Evolutionary conservation across 2,113 vertebrate species (phyloP), one percentile per base, ranked within the genome.

Genomic region (Callithrix jacchus): DNA sequence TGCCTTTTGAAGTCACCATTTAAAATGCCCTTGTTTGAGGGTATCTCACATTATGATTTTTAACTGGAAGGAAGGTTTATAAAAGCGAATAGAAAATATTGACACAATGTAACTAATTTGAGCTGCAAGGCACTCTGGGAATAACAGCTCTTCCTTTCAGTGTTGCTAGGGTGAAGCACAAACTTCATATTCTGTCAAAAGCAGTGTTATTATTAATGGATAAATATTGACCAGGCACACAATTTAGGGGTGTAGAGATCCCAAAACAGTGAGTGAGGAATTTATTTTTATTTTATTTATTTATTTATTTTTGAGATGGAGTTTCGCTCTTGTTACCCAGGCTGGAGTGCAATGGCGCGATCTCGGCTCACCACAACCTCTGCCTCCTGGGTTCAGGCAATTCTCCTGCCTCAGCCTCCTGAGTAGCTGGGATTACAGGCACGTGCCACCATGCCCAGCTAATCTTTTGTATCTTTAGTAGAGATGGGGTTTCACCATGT

Each of bases 221-320:
- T 23, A 56, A 82, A 61, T 9, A 17, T n/a, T 42, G 54, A 52
- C 85, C 32, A 70, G 32, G 42, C 54, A 61, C 45, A 92, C 35
- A 42, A n/a, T 52, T 12, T 0, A 0, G 52, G 32, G 5, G 52
- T 20, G 3, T 13, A 42, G 30, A 27, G 21, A 92, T 71, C 70
- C 16, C 52, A 37, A 83, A 90, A 30, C 14, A 37, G 23, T 37
- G 37, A 86, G 32, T 4, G 9, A 95, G n/a, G 14, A 64, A 73
- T 74, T 37, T 94, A 79, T 58, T 71, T 74, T 37, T 94, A 79
- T 58, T 71, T n/a, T n/a, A n/a, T n/a, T n/a, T n/a, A n/a, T n/a
- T n/a, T n/a, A n/a, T n/a, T n/a, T n/a, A n/a, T n/a, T n/a, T n/a
- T n/a, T n/a, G n/a, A n/a, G n/a, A n/a, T n/a, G n/a, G n/a, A n/a